A percentile compares a stretch with the other conserved stretches of the same genome.
Conservation (phyloP, 2,888 invertebrate species). For the Prosapia bicincta region DNA sequence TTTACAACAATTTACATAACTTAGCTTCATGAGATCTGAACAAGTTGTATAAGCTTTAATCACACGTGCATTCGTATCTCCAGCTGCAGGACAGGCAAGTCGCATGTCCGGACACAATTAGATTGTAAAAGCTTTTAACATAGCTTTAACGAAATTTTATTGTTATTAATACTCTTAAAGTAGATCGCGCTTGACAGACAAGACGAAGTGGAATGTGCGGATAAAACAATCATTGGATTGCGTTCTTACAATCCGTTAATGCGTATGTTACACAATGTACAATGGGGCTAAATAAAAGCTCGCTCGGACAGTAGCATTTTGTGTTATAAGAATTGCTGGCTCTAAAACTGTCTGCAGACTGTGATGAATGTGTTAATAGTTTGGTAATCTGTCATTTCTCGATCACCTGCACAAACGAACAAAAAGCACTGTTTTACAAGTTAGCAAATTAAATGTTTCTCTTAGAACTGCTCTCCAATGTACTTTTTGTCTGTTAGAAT, state of each 20-base stretch:
- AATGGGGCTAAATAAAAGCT: no score
- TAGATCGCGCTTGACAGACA: background rate
- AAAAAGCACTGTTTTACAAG: background rate
- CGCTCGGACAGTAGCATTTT: no score
- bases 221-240: background rate
- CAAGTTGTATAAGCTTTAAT: background rate
- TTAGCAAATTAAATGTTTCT: background rate
- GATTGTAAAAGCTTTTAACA: background rate
- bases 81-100: background rate
- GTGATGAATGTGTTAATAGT: background rate
- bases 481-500: no score
- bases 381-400: background rate
- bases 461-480: background rate
- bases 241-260: no score
- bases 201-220: background rate
- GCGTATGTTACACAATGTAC: no score
- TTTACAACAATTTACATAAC: background rate
- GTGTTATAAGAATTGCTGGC: background rate
- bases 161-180: background rate
- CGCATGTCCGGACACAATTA: background rate
- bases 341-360: background rate
- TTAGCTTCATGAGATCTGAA: background rate
- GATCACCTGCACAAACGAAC: background rate
- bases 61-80: background rate
- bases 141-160: background rate